phyloP scores from a whole-genome alignment of 2,797 vertebrate species.

The Melanotaenia trifasciata region DNA sequence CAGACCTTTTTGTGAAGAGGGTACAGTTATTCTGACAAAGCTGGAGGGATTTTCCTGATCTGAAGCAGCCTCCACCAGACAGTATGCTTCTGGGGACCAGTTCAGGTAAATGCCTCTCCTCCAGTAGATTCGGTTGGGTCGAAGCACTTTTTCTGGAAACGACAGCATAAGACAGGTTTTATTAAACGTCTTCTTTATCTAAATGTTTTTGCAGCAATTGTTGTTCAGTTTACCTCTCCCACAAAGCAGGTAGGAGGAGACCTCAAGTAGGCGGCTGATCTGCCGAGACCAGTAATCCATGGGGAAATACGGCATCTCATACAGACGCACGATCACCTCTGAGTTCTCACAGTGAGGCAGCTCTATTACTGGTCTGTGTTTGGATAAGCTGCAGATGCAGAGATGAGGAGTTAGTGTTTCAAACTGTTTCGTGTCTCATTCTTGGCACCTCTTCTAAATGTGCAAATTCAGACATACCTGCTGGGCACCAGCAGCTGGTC shows the following conservation, averaged over 20 bases:
- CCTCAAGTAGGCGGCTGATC: conserved; percentile 93
- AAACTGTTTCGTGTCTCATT: neutral
- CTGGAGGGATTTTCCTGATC: conserved; percentile 86
- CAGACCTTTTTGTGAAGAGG: conserved; percentile 94
- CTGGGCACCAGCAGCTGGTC: conserved; percentile 93
- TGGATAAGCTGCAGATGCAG: conserved; percentile 85
- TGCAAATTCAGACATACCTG: conserved; percentile 82
- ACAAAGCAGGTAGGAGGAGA: conserved; percentile 89
- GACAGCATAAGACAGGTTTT: neutral
- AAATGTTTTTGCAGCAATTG: neutral
- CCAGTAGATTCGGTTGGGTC: conserved; percentile 94
- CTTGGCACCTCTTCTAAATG: neutral
- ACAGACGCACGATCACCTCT: conserved; percentile 92
- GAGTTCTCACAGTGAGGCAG: conserved; percentile 96
- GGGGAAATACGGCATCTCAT: conserved; percentile 98
- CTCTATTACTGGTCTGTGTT: conserved; percentile 92
- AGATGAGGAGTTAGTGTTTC: neutral
- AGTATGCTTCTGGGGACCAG: conserved; percentile 95
- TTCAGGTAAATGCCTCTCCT: conserved; percentile 93
- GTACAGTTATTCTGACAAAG: conserved; percentile 93
- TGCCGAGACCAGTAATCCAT: conserved; percentile 97
- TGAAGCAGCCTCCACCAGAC: conserved; percentile 90
- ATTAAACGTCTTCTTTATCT: neutral
- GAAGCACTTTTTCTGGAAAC: conserved; percentile 84
- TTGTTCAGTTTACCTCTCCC: conserved; percentile 85